Conservation (phyloP, 2,113 vertebrate genomes). For the Myxocyprinus asiaticus region DNA sequence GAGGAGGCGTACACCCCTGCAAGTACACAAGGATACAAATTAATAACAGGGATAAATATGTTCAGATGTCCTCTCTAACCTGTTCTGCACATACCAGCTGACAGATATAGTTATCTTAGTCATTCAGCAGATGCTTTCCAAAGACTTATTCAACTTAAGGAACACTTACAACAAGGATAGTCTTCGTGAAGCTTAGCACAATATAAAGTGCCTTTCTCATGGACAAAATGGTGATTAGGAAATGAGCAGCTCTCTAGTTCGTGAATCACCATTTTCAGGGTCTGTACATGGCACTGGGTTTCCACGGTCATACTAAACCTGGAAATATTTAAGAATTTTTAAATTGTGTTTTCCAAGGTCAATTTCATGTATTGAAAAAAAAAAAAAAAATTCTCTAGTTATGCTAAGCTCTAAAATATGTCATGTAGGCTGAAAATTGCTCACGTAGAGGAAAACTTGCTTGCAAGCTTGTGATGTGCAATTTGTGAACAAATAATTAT, state of each 20-base stretch:
- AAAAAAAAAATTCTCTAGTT: no score
- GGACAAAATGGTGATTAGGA: neutral
- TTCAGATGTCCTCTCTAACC: neutral
- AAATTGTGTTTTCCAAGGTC: no score
- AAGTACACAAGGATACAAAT: neutral
- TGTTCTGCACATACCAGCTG: neutral
- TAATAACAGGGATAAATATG: conserved; percentile 17
- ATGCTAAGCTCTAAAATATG: no score
- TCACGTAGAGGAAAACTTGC: no score
- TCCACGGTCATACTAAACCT: no score
- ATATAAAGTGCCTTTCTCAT: neutral
- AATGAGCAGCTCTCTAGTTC: neutral
- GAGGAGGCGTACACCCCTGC: neutral
- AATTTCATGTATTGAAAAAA: no score
- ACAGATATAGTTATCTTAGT: neutral
- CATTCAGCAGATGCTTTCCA: neutral
- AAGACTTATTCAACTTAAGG: neutral
- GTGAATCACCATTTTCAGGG: neutral
- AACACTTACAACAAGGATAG: neutral
- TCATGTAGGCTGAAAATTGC: no score
- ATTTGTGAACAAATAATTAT: no score
- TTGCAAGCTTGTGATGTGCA: no score
- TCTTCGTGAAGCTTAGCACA: neutral
- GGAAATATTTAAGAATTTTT: no score
- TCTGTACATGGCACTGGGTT: no score